Percentiles rank a stretch among this genome's conserved stretches.
Evolutionary conservation across 53 echinoderm and acorn worm species (phyloP).

Genomic region (Paelopatides confundens): DNA sequence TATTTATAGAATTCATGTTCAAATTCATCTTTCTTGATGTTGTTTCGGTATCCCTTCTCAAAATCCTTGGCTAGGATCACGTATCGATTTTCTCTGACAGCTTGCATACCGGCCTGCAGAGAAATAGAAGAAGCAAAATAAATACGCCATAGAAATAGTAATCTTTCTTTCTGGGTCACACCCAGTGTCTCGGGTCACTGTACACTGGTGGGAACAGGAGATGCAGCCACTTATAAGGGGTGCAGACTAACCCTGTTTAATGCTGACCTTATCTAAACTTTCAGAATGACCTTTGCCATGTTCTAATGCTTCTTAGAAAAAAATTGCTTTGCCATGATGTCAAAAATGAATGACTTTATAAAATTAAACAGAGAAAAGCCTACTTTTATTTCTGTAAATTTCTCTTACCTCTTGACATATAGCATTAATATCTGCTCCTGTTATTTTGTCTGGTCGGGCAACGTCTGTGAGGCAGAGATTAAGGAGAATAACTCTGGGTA

Average conservation of each 20-base stretch:
- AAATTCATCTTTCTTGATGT: conserved; percentile 98
- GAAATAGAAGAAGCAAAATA: background rate
- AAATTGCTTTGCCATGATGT: too few relatives aligned
- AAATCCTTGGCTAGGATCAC: conserved; percentile 98
- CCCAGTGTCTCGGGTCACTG: too few relatives aligned
- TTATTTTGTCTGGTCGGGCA: conserved; percentile 94
- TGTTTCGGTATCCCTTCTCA: conserved; percentile 99
- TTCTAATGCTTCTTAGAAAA: too few relatives aligned
- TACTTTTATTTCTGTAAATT: background rate
- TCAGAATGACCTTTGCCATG: too few relatives aligned
- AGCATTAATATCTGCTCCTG: conserved; percentile 94
- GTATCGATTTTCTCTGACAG: conserved; percentile 96
- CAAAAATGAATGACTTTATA: too few relatives aligned
- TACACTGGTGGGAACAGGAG: too few relatives aligned
- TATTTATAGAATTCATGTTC: conserved; percentile 99
- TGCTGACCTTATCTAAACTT: too few relatives aligned
- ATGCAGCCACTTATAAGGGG: too few relatives aligned
- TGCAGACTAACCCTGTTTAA: too few relatives aligned
- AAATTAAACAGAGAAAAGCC: too few relatives aligned
- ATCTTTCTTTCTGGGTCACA: too few relatives aligned
- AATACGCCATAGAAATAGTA: too few relatives aligned
- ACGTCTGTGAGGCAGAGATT: conserved; percentile 68
- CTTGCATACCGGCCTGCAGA: conserved; percentile 96
- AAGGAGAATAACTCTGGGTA: conserved; percentile 54
- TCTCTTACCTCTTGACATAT: conserved; percentile 87